phyloP scores from a whole-genome alignment of 92 coral and sea anemone species.

The Epizoanthus rinbou region DNA sequence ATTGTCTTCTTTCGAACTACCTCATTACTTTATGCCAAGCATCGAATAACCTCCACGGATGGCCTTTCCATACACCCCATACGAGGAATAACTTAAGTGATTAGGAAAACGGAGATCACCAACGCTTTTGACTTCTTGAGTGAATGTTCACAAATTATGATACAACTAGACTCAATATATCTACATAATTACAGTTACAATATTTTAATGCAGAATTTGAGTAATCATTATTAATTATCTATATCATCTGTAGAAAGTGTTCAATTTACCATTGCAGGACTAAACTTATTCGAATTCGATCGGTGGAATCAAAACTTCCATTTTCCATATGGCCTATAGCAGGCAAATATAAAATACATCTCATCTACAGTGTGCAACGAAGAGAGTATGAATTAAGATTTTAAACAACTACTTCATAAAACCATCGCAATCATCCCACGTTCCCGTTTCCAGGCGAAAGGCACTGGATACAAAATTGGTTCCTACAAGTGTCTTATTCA shows the following conservation, averaged over 20 bases:
- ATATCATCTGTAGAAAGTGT: too few relatives aligned
- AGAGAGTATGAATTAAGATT: background rate
- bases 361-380: background rate
- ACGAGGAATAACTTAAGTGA: too few relatives aligned
- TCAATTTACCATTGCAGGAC: background rate
- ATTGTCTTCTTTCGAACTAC: too few relatives aligned
- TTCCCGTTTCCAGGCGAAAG: background rate
- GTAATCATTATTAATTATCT: background rate
- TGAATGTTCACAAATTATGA: background rate
- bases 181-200: slow-evolving; percentile 44
- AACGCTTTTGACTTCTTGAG: background rate
- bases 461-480: background rate
- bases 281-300: background rate
- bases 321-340: background rate
- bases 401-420: background rate
- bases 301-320: background rate
- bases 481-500: too few relatives aligned
- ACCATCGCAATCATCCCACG: background rate
- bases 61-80: too few relatives aligned
- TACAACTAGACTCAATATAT: slow-evolving; percentile 32
- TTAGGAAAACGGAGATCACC: too few relatives aligned
- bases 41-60: too few relatives aligned
- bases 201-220: background rate
- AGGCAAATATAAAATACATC: background rate
- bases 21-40: too few relatives aligned